Evolutionary conservation across 37 sponge, comb jelly and placozoan genomes (phyloP).

Genomic region (Sycon ciliatum): DNA sequence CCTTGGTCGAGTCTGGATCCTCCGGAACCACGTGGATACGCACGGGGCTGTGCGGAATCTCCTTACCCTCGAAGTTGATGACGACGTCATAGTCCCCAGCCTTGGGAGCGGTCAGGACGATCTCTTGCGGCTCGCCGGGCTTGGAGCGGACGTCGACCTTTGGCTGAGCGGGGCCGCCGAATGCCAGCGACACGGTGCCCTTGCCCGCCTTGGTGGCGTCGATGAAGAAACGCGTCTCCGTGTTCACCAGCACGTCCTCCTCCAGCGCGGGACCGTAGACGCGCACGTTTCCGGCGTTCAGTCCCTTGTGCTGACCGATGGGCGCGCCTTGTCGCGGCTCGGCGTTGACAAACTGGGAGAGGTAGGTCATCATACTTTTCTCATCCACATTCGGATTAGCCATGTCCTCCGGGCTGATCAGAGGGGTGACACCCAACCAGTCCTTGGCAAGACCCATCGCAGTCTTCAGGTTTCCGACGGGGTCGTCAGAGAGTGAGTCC

Average conservation of each 20-base stretch:
- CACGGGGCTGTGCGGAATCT: conserved; percentile 65
- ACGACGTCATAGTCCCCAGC: conserved; percentile 55
- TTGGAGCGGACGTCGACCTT: no score
- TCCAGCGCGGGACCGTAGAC: no score
- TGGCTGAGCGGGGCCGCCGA: no score
- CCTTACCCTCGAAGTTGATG: conserved; percentile 53
- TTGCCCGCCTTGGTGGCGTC: no score
- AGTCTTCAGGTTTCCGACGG: conserved; percentile 39
- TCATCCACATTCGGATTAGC: conserved; percentile 77
- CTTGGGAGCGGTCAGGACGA: conserved; percentile 12
- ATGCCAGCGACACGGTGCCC: no score
- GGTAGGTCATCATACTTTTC: conserved; percentile 54
- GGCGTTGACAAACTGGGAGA: conserved; percentile 52
- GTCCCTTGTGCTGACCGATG: no score
- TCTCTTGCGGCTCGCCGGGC: conserved; percentile 15
- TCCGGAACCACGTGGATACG: conserved; percentile 45
- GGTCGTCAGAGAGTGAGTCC: conserved; percentile 38
- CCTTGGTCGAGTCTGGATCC: no score
- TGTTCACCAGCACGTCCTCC: no score
- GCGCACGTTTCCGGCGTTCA: no score
- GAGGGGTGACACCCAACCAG: conserved; percentile 33
- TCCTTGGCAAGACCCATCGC: conserved; percentile 31
- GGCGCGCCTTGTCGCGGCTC: no score
- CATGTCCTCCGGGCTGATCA: conserved; percentile 41
- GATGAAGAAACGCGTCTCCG: no score